phyloP scores from a whole-genome alignment of 2,888 invertebrate genomes.

The Portevinia maculata region DNA sequence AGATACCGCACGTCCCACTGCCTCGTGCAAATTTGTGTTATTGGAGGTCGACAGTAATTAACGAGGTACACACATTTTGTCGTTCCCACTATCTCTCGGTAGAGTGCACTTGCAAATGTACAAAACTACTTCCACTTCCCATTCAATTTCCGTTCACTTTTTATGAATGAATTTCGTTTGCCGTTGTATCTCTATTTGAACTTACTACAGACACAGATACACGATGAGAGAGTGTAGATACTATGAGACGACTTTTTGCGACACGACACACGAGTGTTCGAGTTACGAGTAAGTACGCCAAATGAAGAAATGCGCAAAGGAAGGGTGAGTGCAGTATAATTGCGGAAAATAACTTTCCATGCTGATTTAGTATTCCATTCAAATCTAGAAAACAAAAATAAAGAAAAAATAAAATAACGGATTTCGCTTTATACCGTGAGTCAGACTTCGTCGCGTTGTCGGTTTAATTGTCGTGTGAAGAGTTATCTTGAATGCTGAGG shows the following conservation, averaged over 20 bases:
- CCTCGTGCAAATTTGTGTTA: not conserved
- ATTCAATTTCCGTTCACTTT: slow-evolving; percentile 72
- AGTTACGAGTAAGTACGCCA: slow-evolving; percentile 3
- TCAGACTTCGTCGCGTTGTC: slow-evolving; percentile 41
- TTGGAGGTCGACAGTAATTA: slow-evolving; percentile 41
- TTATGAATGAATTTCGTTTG: slow-evolving; percentile 67
- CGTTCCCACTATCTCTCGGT: slow-evolving; percentile 31
- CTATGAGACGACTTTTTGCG: slow-evolving; percentile 3
- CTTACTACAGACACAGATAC: slow-evolving; percentile 51
- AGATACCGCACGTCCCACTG: slow-evolving; percentile 15
- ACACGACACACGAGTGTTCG: slow-evolving; percentile 2
- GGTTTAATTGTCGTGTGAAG: slow-evolving; percentile 73
- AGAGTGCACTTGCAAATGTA: slow-evolving; percentile 66
- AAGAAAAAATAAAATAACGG: slow-evolving; percentile 22
- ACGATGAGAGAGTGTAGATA: slow-evolving; percentile 26
- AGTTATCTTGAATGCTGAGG: slow-evolving; percentile 66
- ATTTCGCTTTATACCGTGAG: slow-evolving; percentile 46
- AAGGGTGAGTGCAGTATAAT: slow-evolving; percentile 65
- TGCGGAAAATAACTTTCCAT: slow-evolving; percentile 73
- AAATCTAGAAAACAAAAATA: slow-evolving; percentile 20
- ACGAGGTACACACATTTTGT: slow-evolving; percentile 39
- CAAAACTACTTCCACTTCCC: slow-evolving; percentile 68
- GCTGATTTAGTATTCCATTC: slow-evolving; percentile 68
- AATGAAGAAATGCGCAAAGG: slow-evolving; percentile 14
- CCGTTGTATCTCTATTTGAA: slow-evolving; percentile 9